A percentile compares a stretch with the other conserved stretches of the same genome.
Evolutionary conservation across 2,888 invertebrate genomes (phyloP).

Genomic region (Carcina quercana): DNA sequence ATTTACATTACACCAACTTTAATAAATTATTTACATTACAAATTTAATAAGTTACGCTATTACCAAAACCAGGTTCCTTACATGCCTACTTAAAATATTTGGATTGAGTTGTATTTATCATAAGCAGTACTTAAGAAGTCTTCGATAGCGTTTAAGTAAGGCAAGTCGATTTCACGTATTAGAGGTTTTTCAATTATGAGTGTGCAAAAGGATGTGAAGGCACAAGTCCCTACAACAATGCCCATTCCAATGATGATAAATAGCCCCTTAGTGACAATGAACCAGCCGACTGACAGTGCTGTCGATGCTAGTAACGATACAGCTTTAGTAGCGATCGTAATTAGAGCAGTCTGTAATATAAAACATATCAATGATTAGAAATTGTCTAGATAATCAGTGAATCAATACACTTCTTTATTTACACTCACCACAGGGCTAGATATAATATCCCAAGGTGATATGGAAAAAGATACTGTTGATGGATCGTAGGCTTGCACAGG

Average conservation of each 20-base stretch:
- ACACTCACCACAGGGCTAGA: slow-evolving; percentile 30
- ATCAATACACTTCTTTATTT: background rate
- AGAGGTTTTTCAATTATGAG: slow-evolving; percentile 53
- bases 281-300: slow-evolving; percentile 33
- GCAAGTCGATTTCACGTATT: slow-evolving; percentile 43
- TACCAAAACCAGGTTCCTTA: slow-evolving; percentile 6
- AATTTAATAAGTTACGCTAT: slow-evolving; percentile 2
- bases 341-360: slow-evolving; percentile 21
- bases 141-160: slow-evolving; percentile 31
- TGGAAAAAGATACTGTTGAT: slow-evolving; percentile 19
- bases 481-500: slow-evolving; percentile 19
- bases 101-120: slow-evolving; percentile 22
- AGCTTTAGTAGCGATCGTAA: slow-evolving; percentile 12
- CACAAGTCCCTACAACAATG: slow-evolving; percentile 69
- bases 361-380: slow-evolving; percentile 1
- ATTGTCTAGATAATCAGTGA: background rate
- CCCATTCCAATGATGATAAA: slow-evolving; percentile 31
- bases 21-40: too few species aligned
- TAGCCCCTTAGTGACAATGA: slow-evolving; percentile 39
- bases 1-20: too few species aligned
- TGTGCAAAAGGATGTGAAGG: slow-evolving; percentile 69
- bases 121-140: slow-evolving; percentile 22
- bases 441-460: slow-evolving; percentile 24
- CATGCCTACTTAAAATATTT: slow-evolving; percentile 5
- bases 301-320: slow-evolving; percentile 9